Evolutionary conservation across 2,888 invertebrate genomes (phyloP).

Genomic region (Ornithoptera priamus): DNA sequence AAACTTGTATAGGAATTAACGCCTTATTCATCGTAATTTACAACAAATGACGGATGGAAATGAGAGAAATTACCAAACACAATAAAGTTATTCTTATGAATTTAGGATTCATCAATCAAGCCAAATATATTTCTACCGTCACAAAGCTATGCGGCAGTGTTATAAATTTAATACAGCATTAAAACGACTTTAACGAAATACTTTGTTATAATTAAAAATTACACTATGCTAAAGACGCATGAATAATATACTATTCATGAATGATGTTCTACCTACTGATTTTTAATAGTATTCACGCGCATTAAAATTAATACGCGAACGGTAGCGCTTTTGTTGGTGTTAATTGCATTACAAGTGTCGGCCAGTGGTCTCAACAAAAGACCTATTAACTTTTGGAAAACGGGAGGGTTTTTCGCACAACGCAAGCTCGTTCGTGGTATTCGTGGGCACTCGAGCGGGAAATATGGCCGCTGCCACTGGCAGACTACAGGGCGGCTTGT

Average conservation of each 20-base stretch:
- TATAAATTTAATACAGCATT: not conserved
- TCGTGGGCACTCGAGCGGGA: slow-evolving; percentile 65
- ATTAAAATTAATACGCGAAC: slow-evolving; percentile 75
- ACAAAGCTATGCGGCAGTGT: too few relatives aligned
- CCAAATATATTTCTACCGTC: too few relatives aligned
- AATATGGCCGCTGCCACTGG: slow-evolving; percentile 69
- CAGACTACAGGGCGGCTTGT: slow-evolving; percentile 67
- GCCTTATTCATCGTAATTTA: too few relatives aligned
- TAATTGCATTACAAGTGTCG: slow-evolving; percentile 79
- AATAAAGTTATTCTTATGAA: too few relatives aligned
- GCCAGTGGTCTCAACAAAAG: slow-evolving; percentile 67
- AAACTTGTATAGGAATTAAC: too few relatives aligned
- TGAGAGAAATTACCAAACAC: too few relatives aligned
- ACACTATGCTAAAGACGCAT: not conserved
- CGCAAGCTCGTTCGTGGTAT: slow-evolving; percentile 56
- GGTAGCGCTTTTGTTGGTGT: slow-evolving; percentile 71
- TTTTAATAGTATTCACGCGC: slow-evolving; percentile 41
- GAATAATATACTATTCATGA: not conserved
- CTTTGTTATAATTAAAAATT: not conserved
- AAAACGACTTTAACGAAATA: not conserved
- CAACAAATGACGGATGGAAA: too few relatives aligned
- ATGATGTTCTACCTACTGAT: slow-evolving; percentile 25
- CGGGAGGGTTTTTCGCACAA: slow-evolving; percentile 62
- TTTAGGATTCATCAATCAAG: too few relatives aligned
- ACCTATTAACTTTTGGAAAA: slow-evolving; percentile 74